Base-by-base conservation (phyloP, 2,113 vertebrate species). In the Atrichornis clamosus region DNA sequence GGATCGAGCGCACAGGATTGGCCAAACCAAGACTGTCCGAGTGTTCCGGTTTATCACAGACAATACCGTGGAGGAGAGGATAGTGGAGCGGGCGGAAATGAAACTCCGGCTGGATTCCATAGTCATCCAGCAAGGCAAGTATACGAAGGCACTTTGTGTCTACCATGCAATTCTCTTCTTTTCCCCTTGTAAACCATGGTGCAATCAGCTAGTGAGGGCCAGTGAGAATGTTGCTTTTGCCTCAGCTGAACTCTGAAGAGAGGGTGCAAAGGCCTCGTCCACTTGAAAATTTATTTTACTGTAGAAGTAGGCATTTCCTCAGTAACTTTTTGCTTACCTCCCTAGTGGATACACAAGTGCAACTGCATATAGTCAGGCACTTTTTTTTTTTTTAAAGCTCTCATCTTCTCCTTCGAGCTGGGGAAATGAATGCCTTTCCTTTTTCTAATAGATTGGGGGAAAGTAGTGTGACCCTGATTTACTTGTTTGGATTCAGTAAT, bases 41-140 rank as follows among this genome's bases (percentile, higher is more conserved):
- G 99, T 99, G 49, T 99, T 99, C 91, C 98, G 99, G n/a, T 99
- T 99, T 80, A 99, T 99, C 92, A 99, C 99, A 3, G 99, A 99
- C 84, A 99, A 99, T 44, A 99, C 99, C 0, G 99, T 99, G 75
- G 99, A 99, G 97, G 99, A 99, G 80, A 98, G 99, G 94, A 99
- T 99, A 58, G 99, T 99, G 94, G 99, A 99, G 91, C 98, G 99
- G 44, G 99, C 99, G 0, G 99, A 99, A 96, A 99, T 99, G 99
- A 99, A 99, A 35, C 99, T 99, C 27, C 98, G 99, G 6, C 96
- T 99, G 35, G 99, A 99, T 93, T 99, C 99, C 11, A 99, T 99
- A 8, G 99, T 99, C 91, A 99, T 99, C 96, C 99, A 99, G 84
- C 99, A 99, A 98, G 99, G 99, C 99, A 95, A 77, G 94, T 89